phyloP scores from a whole-genome alignment of 2,797 vertebrate species.

The Kryptopterus vitreolus region DNA sequence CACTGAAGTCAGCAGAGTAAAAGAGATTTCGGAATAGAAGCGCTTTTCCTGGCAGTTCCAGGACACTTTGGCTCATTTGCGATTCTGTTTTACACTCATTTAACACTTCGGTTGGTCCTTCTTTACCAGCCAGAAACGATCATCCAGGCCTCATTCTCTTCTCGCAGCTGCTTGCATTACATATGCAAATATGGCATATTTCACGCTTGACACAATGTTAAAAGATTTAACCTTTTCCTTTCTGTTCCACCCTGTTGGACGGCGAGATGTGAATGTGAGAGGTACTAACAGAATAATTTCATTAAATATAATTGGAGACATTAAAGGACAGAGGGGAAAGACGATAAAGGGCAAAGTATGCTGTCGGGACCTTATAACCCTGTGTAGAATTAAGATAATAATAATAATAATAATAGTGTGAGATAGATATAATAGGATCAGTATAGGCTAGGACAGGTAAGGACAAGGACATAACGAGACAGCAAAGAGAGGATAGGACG shows the following conservation, averaged over 20 bases:
- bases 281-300: neutral
- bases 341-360: neutral
- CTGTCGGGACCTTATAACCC: conserved; percentile 22
- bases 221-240: neutral
- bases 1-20: conserved; percentile 4
- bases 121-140: conserved; percentile 23
- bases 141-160: conserved; percentile 19
- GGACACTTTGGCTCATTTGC: conserved; percentile 25
- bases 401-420: too few species aligned
- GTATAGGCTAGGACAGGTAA: too few species aligned
- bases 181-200: conserved; percentile 23
- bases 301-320: conserved; percentile 12
- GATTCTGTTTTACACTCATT: conserved; percentile 39
- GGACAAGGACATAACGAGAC: too few species aligned
- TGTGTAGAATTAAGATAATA: conserved; percentile 25
- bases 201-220: neutral
- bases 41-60: conserved; percentile 7
- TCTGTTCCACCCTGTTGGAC: neutral
- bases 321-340: neutral
- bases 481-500: too few species aligned
- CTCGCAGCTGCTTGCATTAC: conserved; percentile 32
- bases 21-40: conserved; percentile 26
- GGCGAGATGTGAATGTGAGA: conserved; percentile 3
- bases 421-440: too few species aligned
- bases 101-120: conserved; percentile 16